Evolutionary conservation across 37 sponge, comb jelly and placozoan genomes (phyloP).

Genomic region (Ephydatia muelleri): DNA sequence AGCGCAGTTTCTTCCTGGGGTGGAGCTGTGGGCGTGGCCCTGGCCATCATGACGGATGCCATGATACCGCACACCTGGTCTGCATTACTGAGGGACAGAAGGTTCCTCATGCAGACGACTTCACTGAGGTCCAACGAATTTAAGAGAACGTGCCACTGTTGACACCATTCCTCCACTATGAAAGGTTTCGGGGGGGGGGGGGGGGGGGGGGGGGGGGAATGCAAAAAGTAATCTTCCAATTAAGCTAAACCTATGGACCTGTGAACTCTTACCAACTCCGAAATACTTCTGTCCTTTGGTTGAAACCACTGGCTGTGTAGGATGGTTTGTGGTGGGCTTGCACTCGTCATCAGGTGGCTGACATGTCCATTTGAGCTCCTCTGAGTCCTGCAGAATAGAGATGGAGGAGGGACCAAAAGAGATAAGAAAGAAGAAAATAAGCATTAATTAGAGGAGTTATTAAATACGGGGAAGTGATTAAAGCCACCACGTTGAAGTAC

Average conservation of each 20-base stretch:
- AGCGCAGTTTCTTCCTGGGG: background rate
- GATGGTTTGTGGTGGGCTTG: background rate
- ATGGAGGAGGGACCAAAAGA: background rate
- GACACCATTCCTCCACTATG: conserved; percentile 64
- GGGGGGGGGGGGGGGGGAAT: too few relatives aligned
- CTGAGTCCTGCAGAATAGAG: conserved; percentile 13
- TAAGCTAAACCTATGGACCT: too few relatives aligned
- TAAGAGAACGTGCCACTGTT: conserved; percentile 39
- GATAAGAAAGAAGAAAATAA: background rate
- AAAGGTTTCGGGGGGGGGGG: too few relatives aligned
- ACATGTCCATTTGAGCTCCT: conserved; percentile 24
- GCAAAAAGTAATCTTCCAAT: too few relatives aligned
- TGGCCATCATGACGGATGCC: conserved; percentile 25
- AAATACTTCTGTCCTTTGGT: background rate
- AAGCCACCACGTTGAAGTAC: conserved; percentile 8
- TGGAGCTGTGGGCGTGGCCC: background rate
- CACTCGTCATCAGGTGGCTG: background rate
- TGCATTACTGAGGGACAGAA: conserved; percentile 37
- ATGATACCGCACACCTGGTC: conserved; percentile 39
- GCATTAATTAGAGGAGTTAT: background rate
- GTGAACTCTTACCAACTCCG: too few relatives aligned
- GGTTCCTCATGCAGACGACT: conserved; percentile 8
- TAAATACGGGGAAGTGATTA: background rate
- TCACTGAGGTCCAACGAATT: conserved; percentile 11
- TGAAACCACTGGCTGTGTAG: background rate